These are phyloP conservation scores for Drosophila sproati DNA, from an alignment of 1,140 invertebrate species.

Conservation along the genomic window DNA sequence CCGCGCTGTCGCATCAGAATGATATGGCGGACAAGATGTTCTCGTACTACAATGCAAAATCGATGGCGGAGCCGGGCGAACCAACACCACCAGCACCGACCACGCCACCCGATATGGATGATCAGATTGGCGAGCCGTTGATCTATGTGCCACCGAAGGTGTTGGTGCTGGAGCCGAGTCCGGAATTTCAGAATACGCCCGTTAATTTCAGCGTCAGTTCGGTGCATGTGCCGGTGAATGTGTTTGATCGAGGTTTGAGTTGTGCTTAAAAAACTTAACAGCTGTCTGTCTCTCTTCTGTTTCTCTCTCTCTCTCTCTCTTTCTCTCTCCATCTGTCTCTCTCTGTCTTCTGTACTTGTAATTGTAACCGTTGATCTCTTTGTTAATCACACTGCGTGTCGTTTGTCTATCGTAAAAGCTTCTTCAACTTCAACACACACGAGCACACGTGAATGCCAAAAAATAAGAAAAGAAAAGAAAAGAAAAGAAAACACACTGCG, in stretches of 20 bases:
- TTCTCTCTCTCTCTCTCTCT: conserved; percentile 51
- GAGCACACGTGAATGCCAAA: conserved; percentile 28
- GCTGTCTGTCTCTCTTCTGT: conserved; percentile 36
- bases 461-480: not conserved
- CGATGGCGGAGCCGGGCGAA: conserved; percentile 86
- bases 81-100: conserved; percentile 79
- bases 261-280: conserved; percentile 28
- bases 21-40: conserved; percentile 88
- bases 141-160: conserved; percentile 85
- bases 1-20: conserved; percentile 87
- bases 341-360: conserved; percentile 41
- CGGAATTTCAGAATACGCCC: conserved; percentile 91
- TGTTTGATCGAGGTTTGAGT: conserved; percentile 93
- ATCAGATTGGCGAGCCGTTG: conserved; percentile 85
- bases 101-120: conserved; percentile 85
- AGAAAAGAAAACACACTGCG: conserved; percentile 34
- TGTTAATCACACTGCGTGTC: conserved; percentile 44
- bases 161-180: conserved; percentile 88
- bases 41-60: conserved; percentile 90
- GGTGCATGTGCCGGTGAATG: conserved; percentile 98
- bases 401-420: conserved; percentile 49
- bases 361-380: conserved; percentile 38
- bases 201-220: conserved; percentile 94
- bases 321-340: conserved; percentile 36
- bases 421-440: conserved; percentile 45